These are phyloP conservation scores for Laterallus jamaicensis DNA, from an alignment of 2,113 vertebrate species.

Conservation along the genomic window DNA sequence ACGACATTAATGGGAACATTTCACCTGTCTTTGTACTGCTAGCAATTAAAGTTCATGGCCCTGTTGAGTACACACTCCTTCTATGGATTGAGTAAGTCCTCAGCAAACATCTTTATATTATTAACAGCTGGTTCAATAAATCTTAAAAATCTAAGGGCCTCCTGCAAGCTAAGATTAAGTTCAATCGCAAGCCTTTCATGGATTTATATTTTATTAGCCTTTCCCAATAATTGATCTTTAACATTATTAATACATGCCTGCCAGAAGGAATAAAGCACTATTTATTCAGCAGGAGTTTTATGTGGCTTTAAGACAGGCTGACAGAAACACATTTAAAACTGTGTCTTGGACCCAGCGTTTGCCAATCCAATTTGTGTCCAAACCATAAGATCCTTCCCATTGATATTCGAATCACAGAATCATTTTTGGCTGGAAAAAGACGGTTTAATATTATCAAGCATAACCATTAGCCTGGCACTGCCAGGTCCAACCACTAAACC, in stretches of 20 bases:
- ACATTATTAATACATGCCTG: slow-evolving; percentile 29
- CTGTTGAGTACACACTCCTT: not conserved
- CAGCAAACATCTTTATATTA: slow-evolving; percentile 12
- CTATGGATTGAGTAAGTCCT: not conserved
- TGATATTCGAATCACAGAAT: not conserved
- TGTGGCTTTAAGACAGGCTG: not conserved
- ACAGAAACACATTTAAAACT: slow-evolving; percentile 18
- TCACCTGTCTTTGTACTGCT: slow-evolving; percentile 4
- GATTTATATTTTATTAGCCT: slow-evolving; percentile 31
- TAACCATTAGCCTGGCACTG: no score
- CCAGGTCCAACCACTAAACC: no score
- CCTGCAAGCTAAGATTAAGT: slow-evolving; percentile 38
- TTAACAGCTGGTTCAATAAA: slow-evolving; percentile 46
- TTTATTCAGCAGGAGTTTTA: slow-evolving; percentile 6
- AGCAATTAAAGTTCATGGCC: not conserved
- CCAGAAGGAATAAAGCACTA: not conserved
- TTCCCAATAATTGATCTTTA: slow-evolving; percentile 49
- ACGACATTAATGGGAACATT: not conserved
- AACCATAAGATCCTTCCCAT: not conserved
- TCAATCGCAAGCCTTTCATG: slow-evolving; percentile 24
- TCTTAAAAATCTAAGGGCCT: slow-evolving; percentile 14
- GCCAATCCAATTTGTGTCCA: not conserved
- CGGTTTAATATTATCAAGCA: no score
- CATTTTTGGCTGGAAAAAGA: no score
- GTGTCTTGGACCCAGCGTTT: not conserved